These are phyloP conservation scores for Spea bombifrons DNA, from an alignment of 2,113 vertebrate genomes.

Conservation along the genomic window DNA sequence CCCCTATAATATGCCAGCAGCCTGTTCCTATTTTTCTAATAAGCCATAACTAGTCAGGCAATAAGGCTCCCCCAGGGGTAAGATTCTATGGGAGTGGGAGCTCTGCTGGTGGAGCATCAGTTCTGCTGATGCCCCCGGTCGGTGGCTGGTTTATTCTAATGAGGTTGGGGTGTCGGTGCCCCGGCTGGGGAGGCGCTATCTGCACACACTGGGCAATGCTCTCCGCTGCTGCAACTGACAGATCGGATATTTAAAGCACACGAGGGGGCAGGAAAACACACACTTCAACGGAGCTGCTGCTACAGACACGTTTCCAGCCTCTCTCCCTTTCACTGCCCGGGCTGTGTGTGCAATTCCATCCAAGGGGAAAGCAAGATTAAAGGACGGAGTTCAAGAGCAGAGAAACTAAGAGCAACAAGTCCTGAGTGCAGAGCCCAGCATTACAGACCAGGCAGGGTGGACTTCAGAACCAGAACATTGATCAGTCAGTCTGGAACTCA, in stretches of 20 bases:
- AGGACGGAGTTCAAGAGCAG: background rate
- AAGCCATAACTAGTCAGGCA: constrained; percentile 41
- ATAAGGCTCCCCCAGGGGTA: constrained; percentile 46
- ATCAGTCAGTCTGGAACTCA: background rate
- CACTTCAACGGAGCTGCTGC: constrained; percentile 17
- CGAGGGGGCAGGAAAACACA: constrained; percentile 39
- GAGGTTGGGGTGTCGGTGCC: background rate
- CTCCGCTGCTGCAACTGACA: constrained; percentile 34
- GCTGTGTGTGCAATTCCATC: background rate
- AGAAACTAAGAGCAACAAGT: constrained; percentile 22
- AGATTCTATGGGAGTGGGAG: background rate
- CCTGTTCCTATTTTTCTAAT: constrained; percentile 1
- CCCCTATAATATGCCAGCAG: background rate
- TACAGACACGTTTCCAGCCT: constrained; percentile 14
- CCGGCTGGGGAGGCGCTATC: constrained; percentile 5
- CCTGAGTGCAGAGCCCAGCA: constrained; percentile 2
- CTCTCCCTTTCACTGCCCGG: constrained; percentile 6
- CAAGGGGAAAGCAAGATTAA: background rate
- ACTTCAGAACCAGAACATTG: background rate
- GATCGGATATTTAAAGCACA: constrained; percentile 47
- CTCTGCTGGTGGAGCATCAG: background rate
- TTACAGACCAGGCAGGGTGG: background rate
- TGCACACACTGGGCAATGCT: background rate
- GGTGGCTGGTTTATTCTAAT: constrained; percentile 4
- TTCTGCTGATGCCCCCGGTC: constrained; percentile 50